A percentile compares a stretch with the other conserved stretches of the same genome.
These are phyloP conservation scores for Auanema sp. DNA, from an alignment of 2,888 invertebrate species.

Conservation along the genomic window DNA sequence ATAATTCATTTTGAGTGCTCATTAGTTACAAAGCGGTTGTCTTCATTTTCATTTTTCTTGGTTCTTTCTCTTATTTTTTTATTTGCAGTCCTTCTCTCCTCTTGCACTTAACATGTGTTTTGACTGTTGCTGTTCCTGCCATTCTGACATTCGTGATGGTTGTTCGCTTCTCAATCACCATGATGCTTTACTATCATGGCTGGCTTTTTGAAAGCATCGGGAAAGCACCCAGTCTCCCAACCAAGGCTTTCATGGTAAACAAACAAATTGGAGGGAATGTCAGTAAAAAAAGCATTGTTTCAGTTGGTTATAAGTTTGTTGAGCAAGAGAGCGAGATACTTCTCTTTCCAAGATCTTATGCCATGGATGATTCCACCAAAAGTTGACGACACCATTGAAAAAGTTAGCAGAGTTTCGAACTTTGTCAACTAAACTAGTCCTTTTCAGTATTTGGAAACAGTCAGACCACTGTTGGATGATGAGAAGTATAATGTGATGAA, in stretches of 20 bases:
- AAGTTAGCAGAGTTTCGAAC: slow-evolving; percentile 8
- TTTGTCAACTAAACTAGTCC: background rate
- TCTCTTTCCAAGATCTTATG: slow-evolving; percentile 44
- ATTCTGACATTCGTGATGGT: slow-evolving; percentile 16
- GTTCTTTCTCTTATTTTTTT: background rate
- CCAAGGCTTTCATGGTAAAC: slow-evolving; percentile 48
- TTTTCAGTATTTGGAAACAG: slow-evolving; percentile 43
- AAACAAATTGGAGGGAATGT: background rate
- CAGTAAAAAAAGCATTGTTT: slow-evolving; percentile 4
- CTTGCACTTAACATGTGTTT: slow-evolving; percentile 10
- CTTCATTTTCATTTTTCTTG: too few species aligned
- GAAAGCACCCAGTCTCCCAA: slow-evolving; percentile 42
- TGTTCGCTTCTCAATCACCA: slow-evolving; percentile 28
- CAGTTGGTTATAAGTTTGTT: slow-evolving; percentile 30
- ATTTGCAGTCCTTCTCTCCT: slow-evolving; percentile 15
- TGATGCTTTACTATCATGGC: slow-evolving; percentile 44
- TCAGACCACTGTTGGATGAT: slow-evolving; percentile 47
- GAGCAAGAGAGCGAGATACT: slow-evolving; percentile 38
- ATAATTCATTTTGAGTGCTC: too few species aligned
- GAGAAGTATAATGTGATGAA: slow-evolving; percentile 37
- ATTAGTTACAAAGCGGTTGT: too few species aligned
- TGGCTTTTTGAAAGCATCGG: slow-evolving; percentile 54
- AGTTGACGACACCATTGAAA: slow-evolving; percentile 39
- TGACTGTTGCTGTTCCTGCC: slow-evolving; percentile 23
- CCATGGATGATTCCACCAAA: slow-evolving; percentile 47